These are phyloP conservation scores for Heliocidaris tuberculata DNA, from an alignment of 35 echinoderm and acorn worm species.

Conservation along the genomic window DNA sequence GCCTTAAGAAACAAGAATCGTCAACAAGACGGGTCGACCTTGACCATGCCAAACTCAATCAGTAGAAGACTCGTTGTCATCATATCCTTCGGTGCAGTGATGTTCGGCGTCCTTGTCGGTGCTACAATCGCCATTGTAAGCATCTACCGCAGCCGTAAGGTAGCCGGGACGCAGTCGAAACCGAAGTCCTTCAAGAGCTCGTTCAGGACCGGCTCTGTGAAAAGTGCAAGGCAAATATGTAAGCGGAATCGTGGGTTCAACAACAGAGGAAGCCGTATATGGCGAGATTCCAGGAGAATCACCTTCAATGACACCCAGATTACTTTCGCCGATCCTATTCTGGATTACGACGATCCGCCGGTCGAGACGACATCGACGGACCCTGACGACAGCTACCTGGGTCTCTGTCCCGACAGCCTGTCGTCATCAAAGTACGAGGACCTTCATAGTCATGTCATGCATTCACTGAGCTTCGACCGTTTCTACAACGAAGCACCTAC, in stretches of 20 bases:
- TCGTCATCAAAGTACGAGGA: conserved; percentile 45
- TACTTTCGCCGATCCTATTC: conserved; percentile 34
- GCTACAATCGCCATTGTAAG: conserved; percentile 24
- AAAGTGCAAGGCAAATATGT: not conserved
- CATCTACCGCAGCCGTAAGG: conserved; percentile 26
- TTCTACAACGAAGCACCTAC: conserved; percentile 32
- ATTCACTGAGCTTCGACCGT: conserved; percentile 25
- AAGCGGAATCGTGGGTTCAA: not conserved
- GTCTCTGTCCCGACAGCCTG: conserved; percentile 41
- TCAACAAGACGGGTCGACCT: not conserved
- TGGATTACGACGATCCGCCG: conserved; percentile 33
- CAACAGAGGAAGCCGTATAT: not conserved
- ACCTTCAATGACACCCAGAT: conserved; percentile 48
- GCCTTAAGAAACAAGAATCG: not conserved
- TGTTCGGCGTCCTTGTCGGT: conserved; percentile 26
- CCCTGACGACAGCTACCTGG: conserved; percentile 36
- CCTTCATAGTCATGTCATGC: conserved; percentile 19
- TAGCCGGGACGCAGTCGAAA: conserved; percentile 10
- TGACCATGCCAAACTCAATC: conserved; percentile 7
- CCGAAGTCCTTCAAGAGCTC: conserved; percentile 42
- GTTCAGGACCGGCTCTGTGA: conserved; percentile 6
- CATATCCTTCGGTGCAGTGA: conserved; percentile 29
- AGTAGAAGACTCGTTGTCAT: conserved; percentile 24
- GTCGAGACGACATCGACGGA: conserved; percentile 17
- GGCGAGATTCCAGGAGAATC: conserved; percentile 33